phyloP scores from a whole-genome alignment of 1,140 invertebrate genomes.

The Drosophila nannoptera region DNA sequence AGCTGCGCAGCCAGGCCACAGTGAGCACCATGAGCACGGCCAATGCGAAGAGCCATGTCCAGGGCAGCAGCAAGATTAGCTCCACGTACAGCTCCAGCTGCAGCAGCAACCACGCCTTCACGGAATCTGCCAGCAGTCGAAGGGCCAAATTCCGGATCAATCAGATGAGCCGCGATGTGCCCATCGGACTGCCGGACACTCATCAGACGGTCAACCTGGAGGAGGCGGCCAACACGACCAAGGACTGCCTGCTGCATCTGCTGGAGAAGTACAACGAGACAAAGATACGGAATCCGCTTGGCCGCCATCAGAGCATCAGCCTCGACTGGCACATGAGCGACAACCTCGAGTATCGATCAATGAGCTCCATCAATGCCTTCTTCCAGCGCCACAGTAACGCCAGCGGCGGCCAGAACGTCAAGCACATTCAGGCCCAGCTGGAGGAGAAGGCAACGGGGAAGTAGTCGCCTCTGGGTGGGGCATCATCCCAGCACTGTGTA shows the following conservation, averaged over 20 bases:
- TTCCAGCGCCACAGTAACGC: conserved; percentile 83
- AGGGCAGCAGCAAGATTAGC: conserved; percentile 23
- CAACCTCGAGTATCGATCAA: conserved; percentile 81
- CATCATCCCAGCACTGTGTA: conserved; percentile 19
- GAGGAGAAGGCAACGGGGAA: conserved; percentile 76
- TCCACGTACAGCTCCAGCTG: conserved; percentile 62
- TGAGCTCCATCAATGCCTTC: conserved; percentile 85
- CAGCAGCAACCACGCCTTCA: conserved; percentile 32
- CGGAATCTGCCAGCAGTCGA: conserved; percentile 69
- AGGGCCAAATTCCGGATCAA: conserved; percentile 83
- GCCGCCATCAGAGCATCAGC: conserved; percentile 76
- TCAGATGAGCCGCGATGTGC: conserved; percentile 83
- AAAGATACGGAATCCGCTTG: conserved; percentile 65
- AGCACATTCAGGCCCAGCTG: conserved; percentile 71
- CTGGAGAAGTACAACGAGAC: conserved; percentile 86
- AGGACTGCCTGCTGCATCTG: conserved; percentile 85
- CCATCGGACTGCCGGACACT: conserved; percentile 81
- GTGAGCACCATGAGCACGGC: conserved; percentile 54
- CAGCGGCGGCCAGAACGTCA: conserved; percentile 75
- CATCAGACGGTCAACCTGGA: conserved; percentile 81
- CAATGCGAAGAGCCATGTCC: conserved; percentile 44
- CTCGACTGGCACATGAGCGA: conserved; percentile 77
- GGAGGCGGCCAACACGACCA: conserved; percentile 84
- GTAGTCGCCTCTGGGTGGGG: conserved; percentile 29
- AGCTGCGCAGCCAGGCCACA: conserved; percentile 43